These are phyloP conservation scores for Danio kyathit DNA, from an alignment of 2,797 vertebrate genomes.

Conservation along the genomic window DNA sequence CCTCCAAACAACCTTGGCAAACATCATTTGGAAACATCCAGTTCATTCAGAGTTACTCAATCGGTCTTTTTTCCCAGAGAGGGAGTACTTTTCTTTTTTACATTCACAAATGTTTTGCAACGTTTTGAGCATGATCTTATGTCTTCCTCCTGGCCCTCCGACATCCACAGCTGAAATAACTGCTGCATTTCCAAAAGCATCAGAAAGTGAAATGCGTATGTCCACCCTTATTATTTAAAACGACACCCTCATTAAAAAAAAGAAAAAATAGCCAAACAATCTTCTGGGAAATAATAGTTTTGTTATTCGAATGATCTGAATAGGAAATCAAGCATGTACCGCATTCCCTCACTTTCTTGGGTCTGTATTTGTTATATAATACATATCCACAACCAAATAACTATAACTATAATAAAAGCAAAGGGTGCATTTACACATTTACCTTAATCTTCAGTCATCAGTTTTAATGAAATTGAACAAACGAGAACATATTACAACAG, in stretches of 20 bases:
- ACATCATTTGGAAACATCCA: conserved; percentile 19
- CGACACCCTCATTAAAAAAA: neutral
- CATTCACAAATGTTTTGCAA: neutral
- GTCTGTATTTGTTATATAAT: neutral
- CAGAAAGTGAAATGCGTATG: conserved; percentile 3
- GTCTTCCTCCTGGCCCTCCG: neutral
- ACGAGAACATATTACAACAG: too few relatives aligned
- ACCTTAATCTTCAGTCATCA: too few relatives aligned
- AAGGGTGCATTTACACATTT: too few relatives aligned
- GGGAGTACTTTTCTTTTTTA: neutral
- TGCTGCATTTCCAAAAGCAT: conserved; percentile 2
- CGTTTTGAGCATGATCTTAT: neutral
- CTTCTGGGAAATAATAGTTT: conserved; percentile 4
- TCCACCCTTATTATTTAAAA: conserved; percentile 29
- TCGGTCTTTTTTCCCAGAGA: conserved; percentile 1
- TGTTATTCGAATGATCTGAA: neutral
- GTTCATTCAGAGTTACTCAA: conserved; percentile 17
- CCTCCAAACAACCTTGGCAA: conserved; percentile 10
- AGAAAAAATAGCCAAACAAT: neutral
- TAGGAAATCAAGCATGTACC: neutral
- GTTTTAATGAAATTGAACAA: too few relatives aligned
- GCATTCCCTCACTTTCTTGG: neutral
- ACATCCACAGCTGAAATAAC: conserved; percentile 17
- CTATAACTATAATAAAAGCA: too few relatives aligned
- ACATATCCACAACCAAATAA: too few relatives aligned